phyloP scores from a whole-genome alignment of 2,113 vertebrate genomes.

The Tapirus terrestris region DNA sequence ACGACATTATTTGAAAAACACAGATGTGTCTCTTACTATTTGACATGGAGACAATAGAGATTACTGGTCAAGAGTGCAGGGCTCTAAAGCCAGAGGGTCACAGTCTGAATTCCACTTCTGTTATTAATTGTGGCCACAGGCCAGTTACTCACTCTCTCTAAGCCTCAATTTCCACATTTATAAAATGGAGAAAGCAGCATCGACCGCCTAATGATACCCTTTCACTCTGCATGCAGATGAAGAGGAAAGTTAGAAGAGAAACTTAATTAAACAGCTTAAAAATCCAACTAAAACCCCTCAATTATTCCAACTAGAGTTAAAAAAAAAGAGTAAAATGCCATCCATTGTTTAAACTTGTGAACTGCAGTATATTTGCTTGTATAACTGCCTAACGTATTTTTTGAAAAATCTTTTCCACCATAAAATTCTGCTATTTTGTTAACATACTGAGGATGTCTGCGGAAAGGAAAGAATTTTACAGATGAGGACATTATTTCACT shows the following conservation, averaged over 20 bases:
- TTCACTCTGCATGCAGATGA: not conserved
- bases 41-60: not conserved
- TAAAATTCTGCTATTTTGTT: constrained; percentile 50
- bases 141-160: not conserved
- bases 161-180: not conserved
- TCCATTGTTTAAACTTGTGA: constrained; percentile 36
- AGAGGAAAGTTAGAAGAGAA: not conserved
- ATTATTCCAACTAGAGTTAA: not conserved
- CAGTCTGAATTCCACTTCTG: not conserved
- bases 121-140: not conserved
- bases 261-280: constrained; percentile 31
- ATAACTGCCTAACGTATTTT: not conserved
- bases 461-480: not conserved
- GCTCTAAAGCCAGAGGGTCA: not conserved
- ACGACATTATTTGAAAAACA: not conserved
- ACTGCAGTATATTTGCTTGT: not conserved
- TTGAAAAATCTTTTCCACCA: not conserved
- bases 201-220: not conserved
- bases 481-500: not conserved
- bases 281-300: not conserved
- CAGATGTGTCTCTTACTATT: not conserved
- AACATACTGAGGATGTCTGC: not conserved
- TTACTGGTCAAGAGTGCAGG: not conserved
- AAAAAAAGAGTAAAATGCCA: constrained; percentile 4
- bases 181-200: not conserved